A percentile compares a stretch with the other conserved stretches of the same genome.
phyloP scores from a whole-genome alignment of 2,888 invertebrate genomes.

The Camptogramma bilineatum region DNA sequence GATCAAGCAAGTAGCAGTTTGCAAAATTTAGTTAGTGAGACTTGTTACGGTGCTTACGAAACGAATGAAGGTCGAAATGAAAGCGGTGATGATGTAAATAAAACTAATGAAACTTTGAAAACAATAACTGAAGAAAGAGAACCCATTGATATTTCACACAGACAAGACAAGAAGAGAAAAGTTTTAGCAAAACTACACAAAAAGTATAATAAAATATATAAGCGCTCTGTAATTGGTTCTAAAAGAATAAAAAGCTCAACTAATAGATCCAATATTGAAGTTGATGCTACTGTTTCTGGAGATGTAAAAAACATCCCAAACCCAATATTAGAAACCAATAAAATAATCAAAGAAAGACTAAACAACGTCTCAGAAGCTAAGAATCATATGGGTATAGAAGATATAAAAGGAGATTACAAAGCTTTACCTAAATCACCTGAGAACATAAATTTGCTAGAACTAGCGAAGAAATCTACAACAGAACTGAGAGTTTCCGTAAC shows the following conservation, averaged over 20 bases:
- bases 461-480: slow-evolving; percentile 4
- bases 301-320: not conserved
- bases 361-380: not conserved
- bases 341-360: not conserved
- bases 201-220: slow-evolving; percentile 17
- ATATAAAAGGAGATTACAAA: slow-evolving; percentile 6
- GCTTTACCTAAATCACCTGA: not conserved
- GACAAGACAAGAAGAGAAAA: slow-evolving; percentile 11
- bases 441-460: not conserved
- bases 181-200: slow-evolving; percentile 8
- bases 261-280: slow-evolving; percentile 10
- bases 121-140: slow-evolving; percentile 25
- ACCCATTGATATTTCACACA: slow-evolving; percentile 4
- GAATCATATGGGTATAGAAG: not conserved
- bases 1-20: not conserved
- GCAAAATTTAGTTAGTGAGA: not conserved
- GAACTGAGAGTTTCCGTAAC: slow-evolving; percentile 1
- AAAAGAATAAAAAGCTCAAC: slow-evolving; percentile 5
- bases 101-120: slow-evolving; percentile 8
- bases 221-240: slow-evolving; percentile 12
- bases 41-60: slow-evolving; percentile 2
- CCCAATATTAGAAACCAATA: not conserved
- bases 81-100: slow-evolving; percentile 21
- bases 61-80: slow-evolving; percentile 21
- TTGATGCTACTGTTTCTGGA: not conserved